These are phyloP conservation scores for Drosophila kepulauana DNA, from an alignment of 1,140 invertebrate genomes.

Conservation along the genomic window DNA sequence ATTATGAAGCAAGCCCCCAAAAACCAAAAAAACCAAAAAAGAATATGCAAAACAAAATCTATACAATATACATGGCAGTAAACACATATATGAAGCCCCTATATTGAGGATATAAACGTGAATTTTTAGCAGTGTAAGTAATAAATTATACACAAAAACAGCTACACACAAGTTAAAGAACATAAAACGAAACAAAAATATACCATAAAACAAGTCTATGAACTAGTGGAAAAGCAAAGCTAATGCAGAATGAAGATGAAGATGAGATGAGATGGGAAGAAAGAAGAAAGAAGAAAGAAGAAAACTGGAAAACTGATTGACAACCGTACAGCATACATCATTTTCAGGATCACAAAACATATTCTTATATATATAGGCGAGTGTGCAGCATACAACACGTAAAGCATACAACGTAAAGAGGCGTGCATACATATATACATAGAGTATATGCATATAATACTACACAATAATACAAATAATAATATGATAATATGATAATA, in stretches of 20 bases:
- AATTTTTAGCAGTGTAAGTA: constrained; percentile 80
- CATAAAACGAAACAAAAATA: constrained; percentile 24
- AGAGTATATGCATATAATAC: constrained; percentile 42
- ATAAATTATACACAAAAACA: constrained; percentile 51
- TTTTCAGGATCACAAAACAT: constrained; percentile 69
- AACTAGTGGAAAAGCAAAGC: constrained; percentile 20
- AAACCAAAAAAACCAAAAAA: constrained; percentile 6
- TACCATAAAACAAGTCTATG: constrained; percentile 11
- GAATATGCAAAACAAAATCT: constrained; percentile 39
- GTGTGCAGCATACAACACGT: constrained; percentile 28
- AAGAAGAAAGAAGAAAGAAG: not conserved
- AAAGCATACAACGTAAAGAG: constrained; percentile 23
- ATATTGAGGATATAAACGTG: constrained; percentile 82
- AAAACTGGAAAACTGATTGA: constrained; percentile 47
- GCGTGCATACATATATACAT: constrained; percentile 21
- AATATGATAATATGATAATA: constrained; percentile 43
- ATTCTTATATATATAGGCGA: constrained; percentile 39
- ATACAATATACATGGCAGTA: constrained; percentile 71
- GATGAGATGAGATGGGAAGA: constrained; percentile 4
- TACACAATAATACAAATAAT: constrained; percentile 30
- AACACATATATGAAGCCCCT: constrained; percentile 72
- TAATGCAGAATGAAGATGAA: not conserved
- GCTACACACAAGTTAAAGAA: constrained; percentile 25
- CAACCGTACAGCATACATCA: constrained; percentile 52
- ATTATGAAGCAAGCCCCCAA: constrained; percentile 22